These are phyloP conservation scores for Torymus auratus DNA, from an alignment of 2,888 invertebrate genomes.

Conservation along the genomic window DNA sequence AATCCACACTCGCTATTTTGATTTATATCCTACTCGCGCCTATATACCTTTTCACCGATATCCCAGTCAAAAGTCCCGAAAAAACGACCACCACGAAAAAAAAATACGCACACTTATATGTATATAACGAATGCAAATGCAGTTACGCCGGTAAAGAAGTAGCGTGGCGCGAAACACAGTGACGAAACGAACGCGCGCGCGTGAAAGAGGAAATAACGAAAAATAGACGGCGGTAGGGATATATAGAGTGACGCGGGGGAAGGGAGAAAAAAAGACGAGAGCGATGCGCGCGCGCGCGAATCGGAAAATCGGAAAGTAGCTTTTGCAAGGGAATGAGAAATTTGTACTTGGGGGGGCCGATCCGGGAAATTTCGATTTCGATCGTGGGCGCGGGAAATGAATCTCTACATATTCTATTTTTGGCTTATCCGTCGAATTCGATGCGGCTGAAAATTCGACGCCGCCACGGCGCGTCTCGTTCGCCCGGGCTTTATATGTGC, in stretches of 20 bases:
- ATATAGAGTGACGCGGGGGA: conserved; percentile 37
- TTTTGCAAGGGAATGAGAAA: conserved; percentile 56
- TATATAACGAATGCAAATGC: conserved; percentile 46
- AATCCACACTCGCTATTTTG: too few relatives aligned
- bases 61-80: too few relatives aligned
- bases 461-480: conserved; percentile 43
- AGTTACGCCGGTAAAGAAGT: conserved; percentile 17
- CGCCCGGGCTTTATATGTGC: conserved; percentile 8
- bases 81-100: background rate
- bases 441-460: conserved; percentile 44
- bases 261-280: conserved; percentile 23
- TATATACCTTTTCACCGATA: too few relatives aligned
- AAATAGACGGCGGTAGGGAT: conserved; percentile 43
- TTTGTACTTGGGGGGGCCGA: conserved; percentile 47
- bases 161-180: too few relatives aligned
- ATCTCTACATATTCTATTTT: conserved; percentile 58
- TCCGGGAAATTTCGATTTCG: conserved; percentile 52
- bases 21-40: too few relatives aligned
- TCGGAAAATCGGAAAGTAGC: conserved; percentile 51
- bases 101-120: conserved; percentile 22
- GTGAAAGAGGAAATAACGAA: conserved; percentile 27
- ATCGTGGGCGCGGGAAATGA: conserved; percentile 42
- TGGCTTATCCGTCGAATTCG: conserved; percentile 48
- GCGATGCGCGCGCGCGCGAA: conserved; percentile 11
- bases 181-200: background rate